Evolutionary conservation across 2,797 vertebrate species (phyloP).

Genomic region (Enteromius treurensis): DNA sequence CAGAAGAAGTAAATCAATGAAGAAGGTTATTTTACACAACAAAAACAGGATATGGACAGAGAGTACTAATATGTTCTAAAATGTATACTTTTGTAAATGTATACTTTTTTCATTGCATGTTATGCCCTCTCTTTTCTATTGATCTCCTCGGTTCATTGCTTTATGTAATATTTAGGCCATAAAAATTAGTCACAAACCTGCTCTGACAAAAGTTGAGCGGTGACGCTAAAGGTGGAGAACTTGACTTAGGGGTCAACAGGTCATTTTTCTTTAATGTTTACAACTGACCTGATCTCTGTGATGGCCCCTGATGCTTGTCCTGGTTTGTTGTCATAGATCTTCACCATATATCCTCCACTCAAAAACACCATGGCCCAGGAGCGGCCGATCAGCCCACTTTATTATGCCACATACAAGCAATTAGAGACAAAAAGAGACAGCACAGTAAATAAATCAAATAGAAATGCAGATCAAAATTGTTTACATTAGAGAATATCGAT

Average conservation of each 20-base stretch:
- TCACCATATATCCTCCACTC: conserved; percentile 88
- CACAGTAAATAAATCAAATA: background rate
- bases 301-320: conserved; percentile 83
- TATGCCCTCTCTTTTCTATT: background rate
- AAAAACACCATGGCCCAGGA: conserved; percentile 96
- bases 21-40: background rate
- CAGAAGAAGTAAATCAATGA: conserved; percentile 12
- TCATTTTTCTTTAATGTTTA: conserved; percentile 14
- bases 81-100: background rate
- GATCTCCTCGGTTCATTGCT: background rate
- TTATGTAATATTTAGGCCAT: background rate
- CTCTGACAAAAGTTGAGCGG: background rate
- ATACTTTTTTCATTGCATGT: background rate
- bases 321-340: conserved; percentile 88
- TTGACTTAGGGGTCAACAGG: background rate
- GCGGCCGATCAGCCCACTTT: conserved; percentile 91
- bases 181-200: background rate
- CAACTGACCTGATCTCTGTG: conserved; percentile 83
- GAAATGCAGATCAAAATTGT: background rate
- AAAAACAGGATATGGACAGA: background rate
- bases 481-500: background rate
- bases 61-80: background rate
- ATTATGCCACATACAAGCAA: conserved; percentile 19
- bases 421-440: conserved; percentile 4
- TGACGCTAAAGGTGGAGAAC: background rate